These are phyloP conservation scores for Unio pictorum DNA, from an alignment of 2,888 invertebrate genomes.

Conservation along the genomic window DNA sequence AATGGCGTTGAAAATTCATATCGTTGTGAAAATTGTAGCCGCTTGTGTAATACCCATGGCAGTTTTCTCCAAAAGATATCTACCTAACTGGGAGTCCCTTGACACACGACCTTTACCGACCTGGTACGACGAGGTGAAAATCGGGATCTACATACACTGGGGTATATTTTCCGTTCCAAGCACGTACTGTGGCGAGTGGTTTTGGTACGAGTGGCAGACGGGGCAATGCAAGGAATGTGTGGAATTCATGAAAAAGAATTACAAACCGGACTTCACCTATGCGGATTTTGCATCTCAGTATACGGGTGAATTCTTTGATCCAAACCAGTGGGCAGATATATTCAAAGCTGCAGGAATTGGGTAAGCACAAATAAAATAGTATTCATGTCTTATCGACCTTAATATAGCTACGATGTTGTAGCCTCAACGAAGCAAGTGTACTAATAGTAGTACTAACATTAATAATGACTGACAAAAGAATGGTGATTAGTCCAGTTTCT, in stretches of 20 bases:
- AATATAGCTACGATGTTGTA: too few relatives aligned
- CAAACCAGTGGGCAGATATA: conserved; percentile 85
- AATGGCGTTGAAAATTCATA: too few relatives aligned
- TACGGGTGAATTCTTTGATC: conserved; percentile 88
- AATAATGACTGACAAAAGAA: too few relatives aligned
- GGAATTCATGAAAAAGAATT: conserved; percentile 85
- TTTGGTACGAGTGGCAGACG: conserved; percentile 86
- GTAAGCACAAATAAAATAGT: conserved; percentile 71
- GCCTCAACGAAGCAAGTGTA: too few relatives aligned
- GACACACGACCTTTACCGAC: conserved; percentile 70
- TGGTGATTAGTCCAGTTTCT: too few relatives aligned
- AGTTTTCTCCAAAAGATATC: conserved; percentile 16
- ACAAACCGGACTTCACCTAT: conserved; percentile 87
- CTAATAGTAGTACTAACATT: too few relatives aligned
- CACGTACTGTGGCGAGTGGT: conserved; percentile 81
- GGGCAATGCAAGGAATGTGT: conserved; percentile 71
- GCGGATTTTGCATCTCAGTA: conserved; percentile 91
- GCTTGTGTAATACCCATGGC: too few relatives aligned
- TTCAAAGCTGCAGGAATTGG: conserved; percentile 88
- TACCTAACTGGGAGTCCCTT: conserved; percentile 70
- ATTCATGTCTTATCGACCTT: too few relatives aligned
- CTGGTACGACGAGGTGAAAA: conserved; percentile 73
- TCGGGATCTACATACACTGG: conserved; percentile 74
- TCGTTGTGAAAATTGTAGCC: too few relatives aligned
- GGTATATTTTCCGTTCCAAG: conserved; percentile 71